Evolutionary conservation across 2,113 vertebrate genomes (phyloP), one percentile per base, ranked within the genome.

Genomic region (Rousettus leschenaultii): DNA sequence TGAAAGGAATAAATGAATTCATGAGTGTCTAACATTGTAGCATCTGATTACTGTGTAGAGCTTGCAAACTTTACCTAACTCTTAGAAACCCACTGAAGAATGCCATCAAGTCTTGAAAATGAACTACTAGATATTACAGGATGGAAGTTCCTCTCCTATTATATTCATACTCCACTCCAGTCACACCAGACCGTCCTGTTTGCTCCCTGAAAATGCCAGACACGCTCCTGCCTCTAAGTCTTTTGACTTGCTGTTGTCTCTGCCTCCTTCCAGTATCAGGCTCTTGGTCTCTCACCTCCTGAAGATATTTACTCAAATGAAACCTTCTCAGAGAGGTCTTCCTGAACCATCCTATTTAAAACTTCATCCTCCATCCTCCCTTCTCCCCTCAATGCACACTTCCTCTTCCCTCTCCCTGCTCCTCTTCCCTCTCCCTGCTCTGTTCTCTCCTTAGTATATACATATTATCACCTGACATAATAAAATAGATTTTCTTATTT

Each of bases 41-140:
- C 10, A 85, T 48, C 15, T 84, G 48, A 94, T 68, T 55, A 78
- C 35, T 40, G 30, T 5, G 4, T 4, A 43, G 22, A 78, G 16
- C 43, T 87, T 68, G 19, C 11, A 16, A 57, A 59, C 40, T 73
- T 91, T n/a, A 38, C 15, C 15, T 3, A 18, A 80, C 10, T 95
- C 55, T 68, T 61, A 80, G 71, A 38, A 93, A 93, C 91, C 19
- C 45, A 71, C 55, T 70, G 14, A 78, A 73, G 63, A 95, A 68
- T 30, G 4, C 11, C 57, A 40, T 93, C 11, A 43, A n/a, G 40
- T 71, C 45, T 24, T 73, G n/a, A 70, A 35, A 16, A 63, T 65
- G 24, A 85, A 19, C 22, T 57, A 48, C 24, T 35, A 74, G 26
- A 8, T 38, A 77, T 85, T 61, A 33, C 0, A 75, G n/a, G 10